Evolutionary conservation across 2,888 invertebrate species (phyloP), one percentile per base, ranked within the genome.

Genomic region (Epiblema foenella): DNA sequence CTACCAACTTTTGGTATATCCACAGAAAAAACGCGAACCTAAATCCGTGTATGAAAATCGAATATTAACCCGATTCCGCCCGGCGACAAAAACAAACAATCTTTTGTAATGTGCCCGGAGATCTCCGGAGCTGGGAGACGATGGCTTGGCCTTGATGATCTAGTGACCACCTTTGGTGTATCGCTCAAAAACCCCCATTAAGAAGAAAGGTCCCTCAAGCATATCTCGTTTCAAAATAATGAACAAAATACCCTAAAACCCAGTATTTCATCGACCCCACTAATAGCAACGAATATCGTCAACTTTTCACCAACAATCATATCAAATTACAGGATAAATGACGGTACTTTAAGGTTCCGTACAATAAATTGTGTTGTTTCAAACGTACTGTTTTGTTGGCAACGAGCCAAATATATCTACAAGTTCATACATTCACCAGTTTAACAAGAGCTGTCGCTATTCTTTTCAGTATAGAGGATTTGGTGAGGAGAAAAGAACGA

Each of bases 301-400:
- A 73, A 73, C 75, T 66, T 70, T 54, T 73, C 71, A 75, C 75
- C 77, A 75, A 78, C 75, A 75, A 75, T 78, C 75, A 77, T 77
- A 77, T 79, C 78, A 77, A 75, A 78, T 79, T 77, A 77, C 77
- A 69, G 75, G 75, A 78, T 80, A 79, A 74, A 77, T 77, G 77
- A 79, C 79, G 76, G 72, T 75, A 75, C 68, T 80, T 82, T 83
- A 83, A 77, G 80, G 76, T 79, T 77, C 75, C 77, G 76, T 74
- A 68, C 76, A 77, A 83, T 85, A 84, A 83, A 84, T 83, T 76
- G 77, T 77, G 77, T 80, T 78, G 81, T 81, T 77, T 80, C 79
- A 77, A 81, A 81, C 81, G 83, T 78, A 82, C 78, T 81, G 82
- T 79, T 76, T 75, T 73, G 74, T 78, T 85, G 85, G 86, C 78